Evolutionary conservation across 2,113 vertebrate species (phyloP), one percentile per base, ranked within the genome.

Genomic region (Recurvirostra avosetta): DNA sequence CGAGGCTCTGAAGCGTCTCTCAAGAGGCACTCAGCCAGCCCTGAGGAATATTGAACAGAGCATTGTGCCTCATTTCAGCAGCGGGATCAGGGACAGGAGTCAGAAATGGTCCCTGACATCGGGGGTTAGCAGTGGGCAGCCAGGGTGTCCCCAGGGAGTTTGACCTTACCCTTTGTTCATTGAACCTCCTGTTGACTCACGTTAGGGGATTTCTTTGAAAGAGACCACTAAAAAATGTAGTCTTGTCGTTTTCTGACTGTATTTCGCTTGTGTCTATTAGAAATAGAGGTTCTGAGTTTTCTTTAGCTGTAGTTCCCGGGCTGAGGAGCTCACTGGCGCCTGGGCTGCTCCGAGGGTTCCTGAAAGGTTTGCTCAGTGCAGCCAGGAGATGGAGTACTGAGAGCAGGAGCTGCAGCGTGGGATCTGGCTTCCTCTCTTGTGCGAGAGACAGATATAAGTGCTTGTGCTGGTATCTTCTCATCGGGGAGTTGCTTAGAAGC

Each of bases 361-460:
- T 3, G 10, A 2, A 29, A 49, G 32, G 34, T 52, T 63, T 30
- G 11, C 43, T 40, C 11, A 6, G 47, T 0, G 6, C 82, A 63
- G 77, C 82, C 47, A 7, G 93, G 74, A 95, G 88, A 16, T 79
- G 86, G 41, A 82, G 74, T 27, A 8, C 14, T 5, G 16, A 10
- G 71, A 92, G 74, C 59, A 17, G 71, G 40, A 71, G 38, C 67
- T 15, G 3, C 63, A 4, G 12, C 0, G 8, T 11, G 20, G 53
- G 21, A 55, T 81, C 50, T 29, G 47, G n/a, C 61, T 77, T 66
- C 47, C 27, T n/a, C 15, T 66, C 0, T 0, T 4, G 2, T 29
- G 38, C 6, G 8, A 23, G 47, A 47, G 45, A 21, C 14, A 0
- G 0, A 7, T 0, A 2, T 17, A 30, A 34, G 34, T 0, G 1